Evolutionary conservation across 2,113 vertebrate genomes (phyloP).

Genomic region (Strigops habroptila): DNA sequence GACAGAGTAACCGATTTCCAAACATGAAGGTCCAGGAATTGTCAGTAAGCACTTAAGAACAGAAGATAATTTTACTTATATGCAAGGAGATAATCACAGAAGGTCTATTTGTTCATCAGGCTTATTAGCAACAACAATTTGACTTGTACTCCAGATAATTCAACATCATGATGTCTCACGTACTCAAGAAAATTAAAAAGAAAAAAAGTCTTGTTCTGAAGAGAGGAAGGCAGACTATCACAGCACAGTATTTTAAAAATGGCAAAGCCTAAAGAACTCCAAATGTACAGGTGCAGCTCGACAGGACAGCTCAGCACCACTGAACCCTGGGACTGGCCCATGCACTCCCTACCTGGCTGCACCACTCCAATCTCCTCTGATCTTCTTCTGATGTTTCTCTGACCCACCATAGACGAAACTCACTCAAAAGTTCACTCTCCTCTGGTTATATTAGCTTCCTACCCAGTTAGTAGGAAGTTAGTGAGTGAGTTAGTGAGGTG

Average conservation of each 20-base stretch:
- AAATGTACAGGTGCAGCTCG: accelerated
- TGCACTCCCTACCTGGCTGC: background rate
- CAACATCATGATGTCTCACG: accelerated
- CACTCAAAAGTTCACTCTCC: background rate
- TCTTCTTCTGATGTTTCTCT: background rate
- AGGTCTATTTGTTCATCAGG: background rate
- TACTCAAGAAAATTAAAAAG: background rate
- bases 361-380: background rate
- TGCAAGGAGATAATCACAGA: background rate
- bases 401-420: background rate
- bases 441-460: background rate
- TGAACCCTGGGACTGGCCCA: background rate
- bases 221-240: background rate
- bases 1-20: background rate
- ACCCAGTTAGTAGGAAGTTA: background rate
- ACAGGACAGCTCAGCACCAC: background rate
- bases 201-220: background rate
- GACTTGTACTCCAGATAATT: background rate
- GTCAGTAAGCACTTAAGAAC: background rate
- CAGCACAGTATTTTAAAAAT: background rate
- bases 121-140: background rate
- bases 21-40: background rate
- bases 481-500: background rate
- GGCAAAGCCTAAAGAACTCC: background rate
- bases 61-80: background rate